phyloP scores from a whole-genome alignment of 2,797 vertebrate species.

The Melanotaenia pygmaea region DNA sequence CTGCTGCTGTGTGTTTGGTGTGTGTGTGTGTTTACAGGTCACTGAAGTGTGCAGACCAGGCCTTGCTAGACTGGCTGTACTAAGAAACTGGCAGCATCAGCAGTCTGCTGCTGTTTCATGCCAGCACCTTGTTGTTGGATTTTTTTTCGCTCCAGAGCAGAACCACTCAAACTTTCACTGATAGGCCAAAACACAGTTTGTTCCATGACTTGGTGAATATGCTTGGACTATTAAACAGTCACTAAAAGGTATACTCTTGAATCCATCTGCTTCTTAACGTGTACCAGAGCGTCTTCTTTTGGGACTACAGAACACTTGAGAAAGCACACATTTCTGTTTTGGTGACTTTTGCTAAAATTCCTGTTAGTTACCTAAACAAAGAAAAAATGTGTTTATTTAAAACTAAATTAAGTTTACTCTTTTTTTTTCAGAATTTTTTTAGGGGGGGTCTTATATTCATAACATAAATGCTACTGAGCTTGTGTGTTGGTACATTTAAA shows the following conservation, averaged over 20 bases:
- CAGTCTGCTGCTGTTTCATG: constrained; percentile 48
- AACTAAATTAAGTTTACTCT: neutral
- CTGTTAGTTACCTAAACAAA: too few species aligned
- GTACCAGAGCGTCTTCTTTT: constrained; percentile 15
- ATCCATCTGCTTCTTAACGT: constrained; percentile 16
- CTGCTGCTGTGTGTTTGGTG: constrained; percentile 27
- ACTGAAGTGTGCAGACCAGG: constrained; percentile 40
- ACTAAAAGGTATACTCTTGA: constrained; percentile 20
- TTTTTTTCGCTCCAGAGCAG: constrained; percentile 27
- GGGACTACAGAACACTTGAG: neutral
- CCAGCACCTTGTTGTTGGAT: constrained; percentile 53
- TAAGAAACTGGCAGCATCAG: constrained; percentile 50
- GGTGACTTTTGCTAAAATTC: neutral
- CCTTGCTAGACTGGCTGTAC: constrained; percentile 43
- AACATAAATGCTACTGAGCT: too few species aligned
- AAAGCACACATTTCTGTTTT: constrained; percentile 16
- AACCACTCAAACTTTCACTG: constrained; percentile 18
- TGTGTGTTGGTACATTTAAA: too few species aligned
- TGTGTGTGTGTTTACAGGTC: constrained; percentile 47
- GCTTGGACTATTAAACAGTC: constrained; percentile 15
- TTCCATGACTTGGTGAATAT: constrained; percentile 49
- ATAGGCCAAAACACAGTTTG: constrained; percentile 47
- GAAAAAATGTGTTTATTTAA: neutral
- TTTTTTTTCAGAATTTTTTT: too few species aligned
- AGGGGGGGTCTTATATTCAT: too few species aligned